These are phyloP conservation scores for Bombus breviceps DNA, from an alignment of 1,140 invertebrate genomes.

Conservation along the genomic window DNA sequence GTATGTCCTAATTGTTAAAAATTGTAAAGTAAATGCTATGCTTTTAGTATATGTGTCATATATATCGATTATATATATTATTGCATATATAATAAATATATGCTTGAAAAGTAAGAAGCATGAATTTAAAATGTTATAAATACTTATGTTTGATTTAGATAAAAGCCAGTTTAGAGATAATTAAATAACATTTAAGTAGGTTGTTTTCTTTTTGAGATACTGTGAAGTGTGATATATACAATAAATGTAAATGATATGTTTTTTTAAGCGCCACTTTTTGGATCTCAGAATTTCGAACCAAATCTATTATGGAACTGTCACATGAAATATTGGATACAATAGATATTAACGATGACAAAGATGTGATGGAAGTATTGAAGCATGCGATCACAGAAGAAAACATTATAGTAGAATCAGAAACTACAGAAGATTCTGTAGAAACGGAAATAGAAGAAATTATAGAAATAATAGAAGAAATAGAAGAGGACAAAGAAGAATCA, in stretches of 20 bases:
- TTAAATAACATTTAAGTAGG: background rate
- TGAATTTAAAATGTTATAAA: background rate
- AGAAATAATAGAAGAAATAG: conserved; percentile 76
- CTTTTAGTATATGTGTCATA: background rate
- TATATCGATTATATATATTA: background rate
- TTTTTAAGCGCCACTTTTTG: conserved; percentile 2
- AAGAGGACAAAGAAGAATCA: conserved; percentile 65
- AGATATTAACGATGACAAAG: conserved; percentile 64
- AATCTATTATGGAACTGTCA: conserved; percentile 53
- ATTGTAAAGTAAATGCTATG: background rate
- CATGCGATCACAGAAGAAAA: conserved; percentile 68
- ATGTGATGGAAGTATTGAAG: conserved; percentile 74
- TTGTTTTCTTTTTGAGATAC: background rate
- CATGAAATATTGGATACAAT: conserved; percentile 54
- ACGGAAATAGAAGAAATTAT: conserved; percentile 74
- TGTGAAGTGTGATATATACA: background rate
- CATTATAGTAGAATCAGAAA: conserved; percentile 74
- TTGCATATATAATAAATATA: background rate
- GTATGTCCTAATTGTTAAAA: background rate
- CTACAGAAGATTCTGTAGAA: conserved; percentile 59
- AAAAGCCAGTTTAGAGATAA: background rate
- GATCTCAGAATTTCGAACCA: background rate
- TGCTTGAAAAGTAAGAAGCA: background rate
- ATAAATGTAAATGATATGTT: background rate
- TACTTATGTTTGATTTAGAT: background rate